A percentile compares a stretch with the other conserved stretches of the same genome.
These are phyloP conservation scores for Morinoia aosen DNA, from an alignment of 2,888 invertebrate species.

Conservation along the genomic window DNA sequence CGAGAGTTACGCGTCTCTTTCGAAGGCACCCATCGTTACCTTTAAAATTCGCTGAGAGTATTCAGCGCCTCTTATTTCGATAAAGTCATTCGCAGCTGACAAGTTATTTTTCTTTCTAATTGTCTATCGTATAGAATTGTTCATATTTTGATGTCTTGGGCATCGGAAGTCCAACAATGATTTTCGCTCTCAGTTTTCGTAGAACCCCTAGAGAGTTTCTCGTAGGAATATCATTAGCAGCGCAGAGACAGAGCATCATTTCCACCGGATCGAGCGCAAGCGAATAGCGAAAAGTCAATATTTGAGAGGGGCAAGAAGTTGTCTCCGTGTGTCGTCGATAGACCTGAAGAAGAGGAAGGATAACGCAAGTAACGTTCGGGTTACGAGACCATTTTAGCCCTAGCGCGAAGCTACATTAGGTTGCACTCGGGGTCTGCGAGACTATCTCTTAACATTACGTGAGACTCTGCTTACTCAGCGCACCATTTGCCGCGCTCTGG, in stretches of 20 bases:
- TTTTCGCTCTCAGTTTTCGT: not conserved
- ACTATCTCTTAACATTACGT: slow-evolving; percentile 12
- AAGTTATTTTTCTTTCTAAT: slow-evolving; percentile 43
- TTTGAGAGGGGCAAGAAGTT: slow-evolving; percentile 39
- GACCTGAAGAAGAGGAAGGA: slow-evolving; percentile 41
- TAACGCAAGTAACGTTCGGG: slow-evolving; percentile 34
- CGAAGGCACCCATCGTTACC: not conserved
- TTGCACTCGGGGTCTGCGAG: not conserved
- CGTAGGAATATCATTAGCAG: slow-evolving; percentile 25
- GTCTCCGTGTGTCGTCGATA: slow-evolving; percentile 33
- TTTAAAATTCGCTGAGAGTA: slow-evolving; percentile 13
- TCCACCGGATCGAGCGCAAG: not conserved
- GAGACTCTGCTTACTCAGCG: slow-evolving; percentile 21
- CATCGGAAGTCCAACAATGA: not conserved
- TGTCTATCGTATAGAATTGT: slow-evolving; percentile 15
- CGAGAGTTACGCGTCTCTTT: not conserved
- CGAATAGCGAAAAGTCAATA: slow-evolving; percentile 47
- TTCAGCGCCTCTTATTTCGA: slow-evolving; percentile 8
- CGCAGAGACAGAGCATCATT: not conserved
- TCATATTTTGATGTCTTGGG: slow-evolving; percentile 9
- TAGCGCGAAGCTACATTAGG: slow-evolving; percentile 12
- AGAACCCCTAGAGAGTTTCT: not conserved
- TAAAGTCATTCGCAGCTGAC: slow-evolving; percentile 40
- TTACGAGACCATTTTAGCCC: slow-evolving; percentile 42
- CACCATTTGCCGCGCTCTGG: not conserved